A percentile compares a stretch with the other conserved stretches of the same genome.
phyloP scores from a whole-genome alignment of 2,888 invertebrate species.

The Tipula vernalis region DNA sequence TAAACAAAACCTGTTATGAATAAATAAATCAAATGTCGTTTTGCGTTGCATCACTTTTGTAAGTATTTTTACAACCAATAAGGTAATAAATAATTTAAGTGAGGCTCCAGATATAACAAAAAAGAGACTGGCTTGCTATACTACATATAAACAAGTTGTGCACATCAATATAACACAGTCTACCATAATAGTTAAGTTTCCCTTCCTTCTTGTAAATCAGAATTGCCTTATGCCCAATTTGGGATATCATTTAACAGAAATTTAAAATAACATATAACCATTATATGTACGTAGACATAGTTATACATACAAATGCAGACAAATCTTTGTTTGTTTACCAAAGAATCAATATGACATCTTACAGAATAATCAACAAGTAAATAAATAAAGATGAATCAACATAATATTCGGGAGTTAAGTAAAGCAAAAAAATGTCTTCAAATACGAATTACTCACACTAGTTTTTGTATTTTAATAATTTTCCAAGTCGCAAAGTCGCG shows the following conservation, averaged over 20 bases:
- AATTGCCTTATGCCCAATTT: neutral
- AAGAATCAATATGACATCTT: neutral
- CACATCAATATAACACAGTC: neutral
- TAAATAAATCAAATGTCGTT: neutral
- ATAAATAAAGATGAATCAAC: neutral
- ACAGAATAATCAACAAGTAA: neutral
- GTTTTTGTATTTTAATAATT: neutral
- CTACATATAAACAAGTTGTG: neutral
- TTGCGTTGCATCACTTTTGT: neutral
- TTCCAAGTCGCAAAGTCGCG: neutral
- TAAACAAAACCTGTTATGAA: neutral
- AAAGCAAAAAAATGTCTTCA: neutral
- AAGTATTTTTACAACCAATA: neutral
- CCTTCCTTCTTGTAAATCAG: neutral
- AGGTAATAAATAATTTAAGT: neutral
- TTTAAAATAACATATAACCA: neutral
- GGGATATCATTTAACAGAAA: neutral
- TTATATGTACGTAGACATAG: neutral
- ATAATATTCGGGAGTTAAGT: neutral
- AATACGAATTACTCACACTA: neutral
- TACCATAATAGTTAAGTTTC: neutral
- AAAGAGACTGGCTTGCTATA: neutral
- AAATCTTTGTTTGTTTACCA: no score
- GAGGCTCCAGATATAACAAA: neutral
- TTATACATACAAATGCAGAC: neutral